Base-by-base conservation (phyloP, 2,113 vertebrate genomes). In the Macrotis lagotis region DNA sequence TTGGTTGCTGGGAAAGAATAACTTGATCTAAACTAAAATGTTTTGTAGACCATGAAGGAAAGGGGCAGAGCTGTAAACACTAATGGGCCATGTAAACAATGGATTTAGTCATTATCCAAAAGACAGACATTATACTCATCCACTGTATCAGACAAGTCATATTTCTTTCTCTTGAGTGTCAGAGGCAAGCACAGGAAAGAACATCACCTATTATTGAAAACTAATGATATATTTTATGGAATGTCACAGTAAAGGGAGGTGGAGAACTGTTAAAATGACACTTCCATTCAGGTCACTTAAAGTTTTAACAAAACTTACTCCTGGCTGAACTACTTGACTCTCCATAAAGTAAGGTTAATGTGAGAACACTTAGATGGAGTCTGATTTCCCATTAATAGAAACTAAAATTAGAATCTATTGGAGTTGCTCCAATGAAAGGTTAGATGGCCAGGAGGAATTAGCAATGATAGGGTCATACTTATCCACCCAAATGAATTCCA, bases 31-130 rank as follows among this genome's bases (percentile, higher is more conserved):
- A 95, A 50, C 55, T 91, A 51, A 97, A 96, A 96, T 94, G 93
- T 59, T 96, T 92, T 95, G 50, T 91, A 95, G 96, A 93, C 83
- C 90, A 50, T 92, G 88, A 94, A 96, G 92, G 51, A 92, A 94
- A 96, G 88, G 66, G 94, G 52, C 93, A 97, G 92, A 88, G 90
- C 95, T 93, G 55, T 96, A 95, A 96, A 96, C 96, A 96, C 59
- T 94, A 95, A 96, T 88, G 47, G 94, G 48, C 91, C 91, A 96
- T 96, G 89, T 97, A 91, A 96, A 94, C 95, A 93, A 92, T 92
- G 66, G 50, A 25, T 96, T 89, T 83, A 83, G 66, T 83, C 66
- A 83, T 83, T 83, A 83, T 83, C n/a, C 66, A 83, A 83, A 83
- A 83, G 66, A 83, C 96, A 94, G 93, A 66, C 74, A 94, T 94